Evolutionary conservation across 1,140 invertebrate species (phyloP), one percentile per base, ranked within the genome.

Genomic region (Pemphigus obesinymphae): DNA sequence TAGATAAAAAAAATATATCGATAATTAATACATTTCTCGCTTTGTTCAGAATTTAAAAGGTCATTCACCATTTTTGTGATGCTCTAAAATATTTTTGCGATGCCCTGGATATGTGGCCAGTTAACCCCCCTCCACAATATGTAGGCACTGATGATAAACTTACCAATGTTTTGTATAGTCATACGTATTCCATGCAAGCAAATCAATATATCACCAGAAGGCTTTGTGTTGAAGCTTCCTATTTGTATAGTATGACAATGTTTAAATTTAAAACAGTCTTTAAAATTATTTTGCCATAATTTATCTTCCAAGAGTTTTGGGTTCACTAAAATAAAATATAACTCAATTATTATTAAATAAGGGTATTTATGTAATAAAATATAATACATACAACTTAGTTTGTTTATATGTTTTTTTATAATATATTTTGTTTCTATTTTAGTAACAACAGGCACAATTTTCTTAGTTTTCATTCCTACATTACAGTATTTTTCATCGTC

Each of bases 251-350:
- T 83, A 90, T 87, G 86, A 91, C 93, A 88, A 91, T 92, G 85
- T 93, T 93, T 7, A 93, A 93, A 68, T 93, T 93, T 86, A 95
- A 92, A 84, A 93, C 89, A 83, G 94, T 90, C n/a, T 92, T 93
- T 82, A 92, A 87, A 11, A 93, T 84, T 29, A 88, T 86, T 2
- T 89, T 89, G 78, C 88, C 87, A 72, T 45, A 73, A 58, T 13
- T 29, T 48, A 31, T 75, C 68, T 29, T 73, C 55, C n/a, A 82
- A 31, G 37, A 53, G 37, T 50, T 34, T 45, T 34, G 66, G 53
- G 5, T 61, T 72, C 13, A 11, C 66, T 70, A 31, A 58, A 70
- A 55, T n/a, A 72, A 66, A 3, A 23, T 45, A 45, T 72, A 8
- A 43, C n/a, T 29, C 7, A 31, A n/a, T n/a, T 13, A 45, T 11